Evolutionary conservation across 2,888 invertebrate genomes (phyloP).

Genomic region (Aromia moschata): DNA sequence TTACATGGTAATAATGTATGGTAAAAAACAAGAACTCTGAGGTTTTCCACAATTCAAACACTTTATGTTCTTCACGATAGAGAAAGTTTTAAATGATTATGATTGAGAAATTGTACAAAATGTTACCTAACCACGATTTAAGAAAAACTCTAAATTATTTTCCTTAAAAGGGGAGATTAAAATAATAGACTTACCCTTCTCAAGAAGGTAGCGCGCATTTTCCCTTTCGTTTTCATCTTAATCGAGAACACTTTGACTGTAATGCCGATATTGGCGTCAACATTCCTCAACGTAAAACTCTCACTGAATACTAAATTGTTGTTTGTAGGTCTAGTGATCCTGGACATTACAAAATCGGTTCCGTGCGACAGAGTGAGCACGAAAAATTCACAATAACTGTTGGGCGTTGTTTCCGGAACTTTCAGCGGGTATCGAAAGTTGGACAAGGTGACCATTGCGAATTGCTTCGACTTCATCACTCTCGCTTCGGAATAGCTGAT

Average conservation of each 20-base stretch:
- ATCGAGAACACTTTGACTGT: conserved; percentile 64
- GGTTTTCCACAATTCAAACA: too few relatives aligned
- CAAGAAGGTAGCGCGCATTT: conserved; percentile 2
- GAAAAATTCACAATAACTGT: conserved; percentile 54
- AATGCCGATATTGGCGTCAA: conserved; percentile 60
- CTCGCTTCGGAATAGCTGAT: conserved; percentile 27
- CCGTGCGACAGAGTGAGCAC: conserved; percentile 54
- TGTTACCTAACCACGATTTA: neutral
- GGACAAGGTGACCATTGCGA: conserved; percentile 42
- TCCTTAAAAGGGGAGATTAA: neutral
- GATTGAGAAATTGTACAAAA: too few relatives aligned
- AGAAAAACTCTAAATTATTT: neutral
- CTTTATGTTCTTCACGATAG: neutral
- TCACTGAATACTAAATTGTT: conserved; percentile 49
- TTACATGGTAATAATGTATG: too few relatives aligned
- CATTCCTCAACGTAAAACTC: conserved; percentile 53
- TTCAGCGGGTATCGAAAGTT: conserved; percentile 44
- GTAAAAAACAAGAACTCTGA: too few relatives aligned
- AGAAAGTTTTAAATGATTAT: neutral
- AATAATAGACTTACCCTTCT: neutral
- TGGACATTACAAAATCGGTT: conserved; percentile 52
- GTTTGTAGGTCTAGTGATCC: conserved; percentile 39
- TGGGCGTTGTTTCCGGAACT: conserved; percentile 16
- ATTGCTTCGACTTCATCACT: conserved; percentile 23
- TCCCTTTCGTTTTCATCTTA: conserved; percentile 26